These are phyloP conservation scores for Atrina japonica DNA, from an alignment of 2,888 invertebrate genomes.

Conservation along the genomic window DNA sequence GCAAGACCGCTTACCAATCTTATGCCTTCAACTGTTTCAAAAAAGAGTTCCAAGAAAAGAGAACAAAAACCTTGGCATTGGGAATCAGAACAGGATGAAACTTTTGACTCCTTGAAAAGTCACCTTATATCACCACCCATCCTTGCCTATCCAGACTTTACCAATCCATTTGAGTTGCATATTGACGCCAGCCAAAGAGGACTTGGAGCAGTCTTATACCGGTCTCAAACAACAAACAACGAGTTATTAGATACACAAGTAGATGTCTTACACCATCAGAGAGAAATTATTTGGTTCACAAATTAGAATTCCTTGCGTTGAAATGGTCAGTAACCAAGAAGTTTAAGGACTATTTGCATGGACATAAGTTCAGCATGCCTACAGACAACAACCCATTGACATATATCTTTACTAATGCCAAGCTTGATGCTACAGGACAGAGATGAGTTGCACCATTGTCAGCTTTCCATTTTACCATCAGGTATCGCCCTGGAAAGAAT, in stretches of 20 bases:
- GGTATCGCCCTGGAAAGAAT: constrained; percentile 44
- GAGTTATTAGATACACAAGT: constrained; percentile 53
- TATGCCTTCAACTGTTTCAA: background rate
- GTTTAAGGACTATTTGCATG: constrained; percentile 46
- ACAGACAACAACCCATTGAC: too few species aligned
- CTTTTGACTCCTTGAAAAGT: constrained; percentile 31
- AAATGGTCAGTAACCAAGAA: too few species aligned
- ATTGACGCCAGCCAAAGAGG: constrained; percentile 38
- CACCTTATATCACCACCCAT: too few species aligned
- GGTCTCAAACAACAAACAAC: constrained; percentile 30
- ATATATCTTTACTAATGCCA: too few species aligned
- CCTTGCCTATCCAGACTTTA: too few species aligned
- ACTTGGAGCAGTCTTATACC: constrained; percentile 44
- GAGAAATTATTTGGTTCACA: constrained; percentile 41
- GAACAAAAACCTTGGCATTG: constrained; percentile 28
- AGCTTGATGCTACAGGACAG: constrained; percentile 51
- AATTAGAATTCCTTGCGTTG: too few species aligned
- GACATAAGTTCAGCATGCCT: constrained; percentile 46
- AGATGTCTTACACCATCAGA: constrained; percentile 42
- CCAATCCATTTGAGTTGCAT: constrained; percentile 44
- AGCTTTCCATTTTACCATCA: constrained; percentile 43
- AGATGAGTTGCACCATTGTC: constrained; percentile 45
- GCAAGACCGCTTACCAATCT: background rate
- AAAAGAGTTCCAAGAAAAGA: background rate
- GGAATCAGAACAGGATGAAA: constrained; percentile 19